These are phyloP conservation scores for Eurytoma adleriae DNA, from an alignment of 2,888 invertebrate species.

Conservation along the genomic window DNA sequence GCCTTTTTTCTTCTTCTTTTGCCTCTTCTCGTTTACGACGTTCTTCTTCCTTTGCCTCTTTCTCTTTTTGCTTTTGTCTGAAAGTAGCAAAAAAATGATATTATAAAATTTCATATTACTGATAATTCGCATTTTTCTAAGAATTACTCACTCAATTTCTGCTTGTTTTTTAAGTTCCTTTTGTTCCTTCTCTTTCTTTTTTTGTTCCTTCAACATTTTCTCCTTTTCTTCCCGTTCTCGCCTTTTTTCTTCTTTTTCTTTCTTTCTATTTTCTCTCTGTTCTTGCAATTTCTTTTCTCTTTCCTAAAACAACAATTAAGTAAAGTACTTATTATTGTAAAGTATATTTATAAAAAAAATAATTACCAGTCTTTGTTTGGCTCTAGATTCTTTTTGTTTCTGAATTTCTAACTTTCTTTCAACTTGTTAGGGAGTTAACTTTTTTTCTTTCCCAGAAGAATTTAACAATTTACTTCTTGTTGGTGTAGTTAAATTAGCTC, in stretches of 20 bases:
- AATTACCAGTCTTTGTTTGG: constrained; percentile 76
- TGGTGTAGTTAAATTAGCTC: constrained; percentile 34
- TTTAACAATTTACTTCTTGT: constrained; percentile 53
- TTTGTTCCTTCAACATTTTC: constrained; percentile 75
- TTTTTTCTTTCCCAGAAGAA: constrained; percentile 59
- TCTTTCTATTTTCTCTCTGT: constrained; percentile 67
- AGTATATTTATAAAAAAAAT: constrained; percentile 24
- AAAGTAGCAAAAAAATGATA: constrained; percentile 17
- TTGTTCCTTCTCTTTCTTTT: constrained; percentile 75
- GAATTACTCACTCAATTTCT: constrained; percentile 72
- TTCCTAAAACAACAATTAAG: constrained; percentile 72
- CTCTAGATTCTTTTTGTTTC: constrained; percentile 79
- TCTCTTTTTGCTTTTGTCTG: constrained; percentile 72
- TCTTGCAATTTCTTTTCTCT: constrained; percentile 78
- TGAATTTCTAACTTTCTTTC: constrained; percentile 80
- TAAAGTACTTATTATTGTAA: constrained; percentile 25
- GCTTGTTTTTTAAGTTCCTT: constrained; percentile 72
- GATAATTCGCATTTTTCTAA: background rate
- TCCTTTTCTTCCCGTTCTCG: constrained; percentile 73
- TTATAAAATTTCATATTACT: background rate
- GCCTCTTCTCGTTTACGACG: constrained; percentile 77
- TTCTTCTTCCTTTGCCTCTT: constrained; percentile 79
- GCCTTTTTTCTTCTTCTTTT: constrained; percentile 77
- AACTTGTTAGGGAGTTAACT: constrained; percentile 75
- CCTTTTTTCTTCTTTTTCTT: constrained; percentile 67